Evolutionary conservation across 2,888 invertebrate species (phyloP), one percentile per base, ranked within the genome.

Genomic region (Orchesella flavescens): DNA sequence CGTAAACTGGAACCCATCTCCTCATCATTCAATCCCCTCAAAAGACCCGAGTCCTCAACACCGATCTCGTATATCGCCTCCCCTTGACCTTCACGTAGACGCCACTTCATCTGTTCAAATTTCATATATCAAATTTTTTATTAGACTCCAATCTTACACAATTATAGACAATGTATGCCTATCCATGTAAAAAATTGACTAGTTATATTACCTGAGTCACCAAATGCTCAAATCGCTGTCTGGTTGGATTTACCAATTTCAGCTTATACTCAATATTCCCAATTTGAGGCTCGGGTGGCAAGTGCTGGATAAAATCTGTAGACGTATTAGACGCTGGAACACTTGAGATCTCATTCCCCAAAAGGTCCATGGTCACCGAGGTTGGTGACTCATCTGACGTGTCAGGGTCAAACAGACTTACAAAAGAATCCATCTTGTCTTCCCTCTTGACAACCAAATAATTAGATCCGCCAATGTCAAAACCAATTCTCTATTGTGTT

Each of bases 41-140:
- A 91, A 73, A 94, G 93, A 0, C 98, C 98, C 89, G 94, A 95
- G 91, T 97, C 97, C 82, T 96, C 94, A 1, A 97, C 97, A 0
- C 99, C 99, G 71, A 99, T 95, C 91, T 98, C 97, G 91, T 99
- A 99, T 86, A 99, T 96, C 0, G 98, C 98, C 90, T 97, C 96
- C 0, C 99, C 99, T 87, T 97, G 96, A 43, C 99, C 97, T 90
- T 97, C 97, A 0, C 96, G 93, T 12, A 99, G 92, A 0, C 99
- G 93, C 99, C 99, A 99, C 92, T 99, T 99, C 93, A 99, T 93
- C 94, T 94, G 89, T n/a, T n/a, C n/a, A 1, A 87, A 87, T 72
- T 34, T 55, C 19, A 66, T 24, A 72, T 24, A 46, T 46, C 15
- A 34, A 34, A 34, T 4, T 7, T 34, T 4, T 34, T 34, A 34